These are phyloP conservation scores for Phalacrocorax carbo DNA, from an alignment of 2,113 vertebrate genomes.

Conservation along the genomic window DNA sequence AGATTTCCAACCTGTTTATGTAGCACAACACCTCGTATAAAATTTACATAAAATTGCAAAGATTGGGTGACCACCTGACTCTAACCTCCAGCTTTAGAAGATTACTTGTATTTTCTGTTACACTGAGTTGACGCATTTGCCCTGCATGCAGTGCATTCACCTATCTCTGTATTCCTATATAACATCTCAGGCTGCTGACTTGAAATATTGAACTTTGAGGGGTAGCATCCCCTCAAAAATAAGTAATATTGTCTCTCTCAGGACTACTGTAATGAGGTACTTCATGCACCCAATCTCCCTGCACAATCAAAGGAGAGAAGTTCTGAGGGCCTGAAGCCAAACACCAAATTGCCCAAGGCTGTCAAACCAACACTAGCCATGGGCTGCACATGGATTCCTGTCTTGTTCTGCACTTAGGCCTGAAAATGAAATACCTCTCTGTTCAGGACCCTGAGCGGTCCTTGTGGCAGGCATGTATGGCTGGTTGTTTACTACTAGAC, in stretches of 20 bases:
- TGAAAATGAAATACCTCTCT: neutral
- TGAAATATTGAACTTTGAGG: neutral
- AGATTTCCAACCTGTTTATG: neutral
- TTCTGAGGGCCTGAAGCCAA: neutral
- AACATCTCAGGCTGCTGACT: neutral
- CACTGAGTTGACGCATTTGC: neutral
- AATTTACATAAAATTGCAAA: neutral
- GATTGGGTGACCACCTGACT: neutral
- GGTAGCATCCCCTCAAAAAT: neutral
- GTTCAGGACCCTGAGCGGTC: neutral
- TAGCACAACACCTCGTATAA: neutral
- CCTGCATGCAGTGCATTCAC: neutral
- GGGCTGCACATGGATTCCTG: neutral
- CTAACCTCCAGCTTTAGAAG: neutral
- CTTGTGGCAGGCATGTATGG: neutral
- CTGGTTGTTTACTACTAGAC: neutral
- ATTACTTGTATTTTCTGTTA: neutral
- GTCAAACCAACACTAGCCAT: neutral
- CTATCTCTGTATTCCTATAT: neutral
- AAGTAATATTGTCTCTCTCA: neutral
- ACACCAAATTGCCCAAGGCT: neutral
- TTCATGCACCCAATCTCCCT: neutral
- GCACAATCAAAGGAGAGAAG: neutral
- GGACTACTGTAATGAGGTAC: neutral
- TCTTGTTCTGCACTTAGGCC: neutral